A percentile compares a stretch with the other conserved stretches of the same genome.
phyloP scores from a whole-genome alignment of 2,797 vertebrate species.

The Diplodus puntazzo region DNA sequence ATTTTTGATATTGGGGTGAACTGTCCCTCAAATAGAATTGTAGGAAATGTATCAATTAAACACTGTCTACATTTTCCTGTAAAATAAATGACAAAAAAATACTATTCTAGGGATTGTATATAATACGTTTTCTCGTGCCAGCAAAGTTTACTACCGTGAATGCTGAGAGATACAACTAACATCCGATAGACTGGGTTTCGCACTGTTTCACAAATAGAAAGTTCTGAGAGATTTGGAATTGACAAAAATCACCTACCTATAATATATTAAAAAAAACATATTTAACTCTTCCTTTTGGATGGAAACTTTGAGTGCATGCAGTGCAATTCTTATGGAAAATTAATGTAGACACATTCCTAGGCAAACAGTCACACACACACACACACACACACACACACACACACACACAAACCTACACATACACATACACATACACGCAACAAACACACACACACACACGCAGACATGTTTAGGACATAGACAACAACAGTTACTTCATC shows the following conservation, averaged over 20 bases:
- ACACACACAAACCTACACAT: neutral
- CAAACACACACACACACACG: slow-evolving; percentile 8
- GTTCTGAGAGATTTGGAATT: neutral
- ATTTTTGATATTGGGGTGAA: too few relatives aligned
- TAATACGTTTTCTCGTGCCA: neutral
- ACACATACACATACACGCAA: slow-evolving; percentile 11
- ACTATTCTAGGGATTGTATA: neutral
- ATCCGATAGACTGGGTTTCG: neutral
- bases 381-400: slow-evolving; percentile 1
- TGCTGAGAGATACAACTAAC: neutral
- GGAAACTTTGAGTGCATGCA: neutral
- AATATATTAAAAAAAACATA: neutral
- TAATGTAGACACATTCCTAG: neutral
- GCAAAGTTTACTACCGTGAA: too few relatives aligned
- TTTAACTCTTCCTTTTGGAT: neutral
- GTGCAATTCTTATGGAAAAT: slow-evolving; percentile 4
- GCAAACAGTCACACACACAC: neutral
- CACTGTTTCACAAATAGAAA: neutral
- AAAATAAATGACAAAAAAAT: neutral
- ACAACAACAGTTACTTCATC: slow-evolving; percentile 14
- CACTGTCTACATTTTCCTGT: too few relatives aligned
- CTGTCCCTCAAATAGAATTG: too few relatives aligned
- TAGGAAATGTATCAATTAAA: too few relatives aligned
- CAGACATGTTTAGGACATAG: neutral
- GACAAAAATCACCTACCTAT: slow-evolving; percentile 1